Percentiles rank a stretch among this genome's conserved stretches.
Conservation (phyloP, 2,113 vertebrate genomes). For the Geothlypis trichas region DNA sequence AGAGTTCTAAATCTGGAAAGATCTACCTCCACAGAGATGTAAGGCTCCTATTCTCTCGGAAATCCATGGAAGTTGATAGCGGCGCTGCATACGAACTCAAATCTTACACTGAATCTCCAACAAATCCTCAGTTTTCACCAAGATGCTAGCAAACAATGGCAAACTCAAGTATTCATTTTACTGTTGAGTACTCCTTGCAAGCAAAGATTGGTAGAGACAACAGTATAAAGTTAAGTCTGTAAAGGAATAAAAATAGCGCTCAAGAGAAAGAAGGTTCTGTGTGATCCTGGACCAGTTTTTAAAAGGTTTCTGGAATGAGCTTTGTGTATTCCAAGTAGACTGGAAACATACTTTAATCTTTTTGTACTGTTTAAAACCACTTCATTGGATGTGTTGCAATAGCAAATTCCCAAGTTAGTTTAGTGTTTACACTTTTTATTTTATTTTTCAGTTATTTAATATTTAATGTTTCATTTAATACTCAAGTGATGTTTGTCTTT, state of each 20-base stretch:
- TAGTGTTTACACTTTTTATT: conserved; percentile 97
- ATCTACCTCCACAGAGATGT: conserved; percentile 99
- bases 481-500: conserved; percentile 93
- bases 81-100: conserved; percentile 99
- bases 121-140: conserved; percentile 93
- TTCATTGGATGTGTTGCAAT: conserved; percentile 97
- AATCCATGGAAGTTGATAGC: conserved; percentile 99
- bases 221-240: conserved; percentile 50
- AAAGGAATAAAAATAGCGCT: conserved; percentile 43
- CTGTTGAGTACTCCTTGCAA: conserved; percentile 55
- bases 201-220: conserved; percentile 22
- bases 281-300: conserved; percentile 76
- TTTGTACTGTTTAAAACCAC: conserved; percentile 97
- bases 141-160: conserved; percentile 82
- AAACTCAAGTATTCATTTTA: conserved; percentile 19
- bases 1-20: conserved; percentile 99
- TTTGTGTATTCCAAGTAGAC: conserved; percentile 89
- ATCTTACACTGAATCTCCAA: conserved; percentile 95
- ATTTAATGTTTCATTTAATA: conserved; percentile 99
- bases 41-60: conserved; percentile 96
- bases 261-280: conserved; percentile 47
- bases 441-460: conserved; percentile 98
- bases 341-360: conserved; percentile 89
- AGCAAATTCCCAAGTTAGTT: conserved; percentile 90
- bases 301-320: conserved; percentile 80